Evolutionary conservation across 2,113 vertebrate genomes (phyloP), one percentile per base, ranked within the genome.

Genomic region (Gila orcuttii): DNA sequence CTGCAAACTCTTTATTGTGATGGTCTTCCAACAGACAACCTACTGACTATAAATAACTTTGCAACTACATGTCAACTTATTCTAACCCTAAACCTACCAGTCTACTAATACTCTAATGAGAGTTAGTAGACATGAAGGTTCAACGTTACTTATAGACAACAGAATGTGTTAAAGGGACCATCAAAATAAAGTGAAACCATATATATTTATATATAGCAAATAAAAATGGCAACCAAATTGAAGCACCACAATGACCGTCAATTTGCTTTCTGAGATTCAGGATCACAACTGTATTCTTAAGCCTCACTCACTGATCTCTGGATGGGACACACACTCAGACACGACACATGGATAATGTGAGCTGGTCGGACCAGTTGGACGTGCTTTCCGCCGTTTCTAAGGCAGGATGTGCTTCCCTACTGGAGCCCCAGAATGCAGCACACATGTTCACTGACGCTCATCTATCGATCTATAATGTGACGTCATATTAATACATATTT

Each of bases 321-420:
- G 73, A 39, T 64, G 36, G 68, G 50, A 47, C 1, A n/a, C 4
- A 50, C 11, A 42, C n/a, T 82, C 19, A 10, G 45, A 82, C 21
- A 23, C 0, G 28, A 28, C 80, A 55, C 45, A 52, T 6, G 62
- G 25, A 82, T 82, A 33, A 81, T 3, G 17, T 17, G 36, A 81
- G 60, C 79, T 31, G 79, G 79, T 64, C 25, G 4, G 59, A 81
- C 79, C 60, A 68, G 80, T 82, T 23, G 45, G 42, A 68, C 64
- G 10, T 69, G 62, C 80, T 66, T 82, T 82, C 80, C 80, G 28
- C 80, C 1, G 5, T 69, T 52, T 82, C 62, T 69, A 69, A 68
- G 62, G 21, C 80, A 82, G 80, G 80, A 82, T 68, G 45, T 82
- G 80, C 80, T 82, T 82, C 80, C 62, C 79, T 50, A 36, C 19